Percentiles rank a stretch among this genome's conserved stretches.
phyloP scores from a whole-genome alignment of 2,113 vertebrate species.

The Sisor rabdophorus region DNA sequence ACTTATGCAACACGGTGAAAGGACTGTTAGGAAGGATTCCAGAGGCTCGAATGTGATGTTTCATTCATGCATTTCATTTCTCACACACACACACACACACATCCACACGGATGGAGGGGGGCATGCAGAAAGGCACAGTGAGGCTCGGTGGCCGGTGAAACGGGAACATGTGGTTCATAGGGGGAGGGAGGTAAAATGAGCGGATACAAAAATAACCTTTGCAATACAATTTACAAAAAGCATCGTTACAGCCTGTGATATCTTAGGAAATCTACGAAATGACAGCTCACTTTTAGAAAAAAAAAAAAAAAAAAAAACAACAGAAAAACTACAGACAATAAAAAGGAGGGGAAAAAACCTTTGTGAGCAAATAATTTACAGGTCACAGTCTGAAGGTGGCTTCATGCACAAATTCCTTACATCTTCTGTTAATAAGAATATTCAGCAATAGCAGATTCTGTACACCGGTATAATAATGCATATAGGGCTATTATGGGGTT shows the following conservation, averaged over 20 bases:
- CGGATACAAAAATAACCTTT: conserved; percentile 99
- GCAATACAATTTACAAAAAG: conserved; percentile 97
- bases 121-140: conserved; percentile 89
- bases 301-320: neutral
- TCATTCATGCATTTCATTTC: conserved; percentile 35
- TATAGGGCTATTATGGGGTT: conserved; percentile 78
- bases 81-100: neutral
- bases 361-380: conserved; percentile 95
- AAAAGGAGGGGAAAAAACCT: conserved; percentile 55
- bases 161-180: conserved; percentile 60
- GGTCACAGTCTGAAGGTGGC: conserved; percentile 77
- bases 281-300: conserved; percentile 64
- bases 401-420: conserved; percentile 94
- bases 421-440: conserved; percentile 93
- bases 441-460: conserved; percentile 83
- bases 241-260: conserved; percentile 81
- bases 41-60: conserved; percentile 51
- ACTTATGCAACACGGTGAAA: conserved; percentile 79
- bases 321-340: conserved; percentile 52
- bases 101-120: conserved; percentile 24
- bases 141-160: conserved; percentile 78
- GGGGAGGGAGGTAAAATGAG: conserved; percentile 61
- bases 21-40: conserved; percentile 47
- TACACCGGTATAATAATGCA: conserved; percentile 92
- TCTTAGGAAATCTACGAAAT: conserved; percentile 75